Evolutionary conservation across 2,113 vertebrate genomes (phyloP), one percentile per base, ranked within the genome.

Genomic region (Hemichromis elongatus): DNA sequence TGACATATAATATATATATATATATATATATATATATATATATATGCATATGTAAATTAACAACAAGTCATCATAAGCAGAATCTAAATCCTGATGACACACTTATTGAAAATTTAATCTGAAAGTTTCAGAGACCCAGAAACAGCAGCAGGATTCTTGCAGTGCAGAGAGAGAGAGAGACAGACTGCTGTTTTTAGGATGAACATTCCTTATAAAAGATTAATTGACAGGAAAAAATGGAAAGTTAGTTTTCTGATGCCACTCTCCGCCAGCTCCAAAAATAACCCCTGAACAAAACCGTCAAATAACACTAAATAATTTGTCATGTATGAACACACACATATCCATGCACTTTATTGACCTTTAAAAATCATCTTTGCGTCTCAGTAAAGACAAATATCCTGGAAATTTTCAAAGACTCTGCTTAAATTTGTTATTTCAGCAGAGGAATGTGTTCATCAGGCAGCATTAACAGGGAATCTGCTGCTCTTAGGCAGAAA

Each of bases 391-490:
- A 82, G 16, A 83, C 40, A 87, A 75, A 10, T 78, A 73, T 86
- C n/a, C 61, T 6, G 19, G 6, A 4, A n/a, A 26, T 73, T 52
- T 45, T 18, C 57, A 59, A 85, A 75, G 14, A 54, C 24, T n/a
- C 50, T 54, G 52, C 21, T 85, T 90, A 82, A 24, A 68, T 78
- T 84, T 61, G 86, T 82, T 70, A 59, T 82, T 82, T 85, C 66
- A 90, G 78, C 78, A 11, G 13, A 84, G 86, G 77, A 92, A 92
- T 91, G 87, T 79, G 79, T 18, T 63, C 33, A 80, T 83, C 4
- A 56, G 53, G 45, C 57, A 61, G 63, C 47, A 18, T 61, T 77
- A 83, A 61, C 52, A 70, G 70, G 66, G 80, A 81, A 66, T n/a
- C 40, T 66, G 70, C 68, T 42, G 56, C 50, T 79, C 21, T 89